Evolutionary conservation across 2,888 invertebrate genomes (phyloP).

Genomic region (Cordylochernes scorpioides): DNA sequence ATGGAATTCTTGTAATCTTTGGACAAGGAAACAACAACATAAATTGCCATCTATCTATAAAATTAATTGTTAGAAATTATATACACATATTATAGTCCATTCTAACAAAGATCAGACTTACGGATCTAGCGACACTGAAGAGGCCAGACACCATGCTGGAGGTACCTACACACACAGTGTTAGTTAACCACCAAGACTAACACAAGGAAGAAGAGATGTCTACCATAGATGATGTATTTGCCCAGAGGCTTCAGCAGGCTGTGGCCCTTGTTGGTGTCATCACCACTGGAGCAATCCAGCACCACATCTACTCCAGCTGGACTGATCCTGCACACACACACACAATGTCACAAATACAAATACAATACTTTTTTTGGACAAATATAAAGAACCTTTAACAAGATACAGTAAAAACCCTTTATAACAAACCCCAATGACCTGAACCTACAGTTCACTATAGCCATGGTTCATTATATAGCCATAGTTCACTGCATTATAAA

Average conservation of each 20-base stretch:
- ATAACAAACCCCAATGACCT: too few species aligned
- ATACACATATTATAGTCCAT: not conserved
- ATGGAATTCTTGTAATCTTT: not conserved
- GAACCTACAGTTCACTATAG: too few species aligned
- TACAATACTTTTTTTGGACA: not conserved
- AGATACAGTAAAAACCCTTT: too few species aligned
- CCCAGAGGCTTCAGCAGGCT: slow-evolving; percentile 59
- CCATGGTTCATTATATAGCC: too few species aligned
- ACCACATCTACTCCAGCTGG: slow-evolving; percentile 54
- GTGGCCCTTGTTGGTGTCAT: slow-evolving; percentile 55
- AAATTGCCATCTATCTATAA: too few species aligned
- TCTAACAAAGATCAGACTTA: slow-evolving; percentile 31
- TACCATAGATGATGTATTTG: slow-evolving; percentile 56
- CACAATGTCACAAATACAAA: not conserved
- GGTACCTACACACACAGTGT: slow-evolving; percentile 33
- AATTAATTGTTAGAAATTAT: not conserved
- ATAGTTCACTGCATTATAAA: too few species aligned
- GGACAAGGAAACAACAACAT: not conserved
- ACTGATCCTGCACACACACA: slow-evolving; percentile 28
- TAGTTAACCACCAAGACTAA: too few species aligned
- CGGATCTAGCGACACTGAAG: slow-evolving; percentile 64
- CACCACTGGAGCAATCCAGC: slow-evolving; percentile 60
- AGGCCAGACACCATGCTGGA: slow-evolving; percentile 67
- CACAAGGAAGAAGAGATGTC: slow-evolving; percentile 14
- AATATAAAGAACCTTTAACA: not conserved